Percentiles rank a stretch among this genome's conserved stretches.
phyloP scores from a whole-genome alignment of 2,113 vertebrate genomes.

The Polypterus senegalus region DNA sequence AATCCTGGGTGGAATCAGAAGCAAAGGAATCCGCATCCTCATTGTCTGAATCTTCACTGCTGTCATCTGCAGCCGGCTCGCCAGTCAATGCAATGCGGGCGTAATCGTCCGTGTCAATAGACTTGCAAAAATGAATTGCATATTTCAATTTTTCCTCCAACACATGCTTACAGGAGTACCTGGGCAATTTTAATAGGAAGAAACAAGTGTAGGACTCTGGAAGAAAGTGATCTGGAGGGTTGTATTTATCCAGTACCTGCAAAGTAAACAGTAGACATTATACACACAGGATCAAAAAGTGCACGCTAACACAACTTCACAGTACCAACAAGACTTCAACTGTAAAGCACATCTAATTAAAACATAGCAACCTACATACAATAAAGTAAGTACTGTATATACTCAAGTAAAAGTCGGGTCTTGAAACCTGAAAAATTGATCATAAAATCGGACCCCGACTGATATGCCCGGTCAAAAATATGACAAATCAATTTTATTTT shows the following conservation, averaged over 20 bases:
- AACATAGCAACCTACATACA: too few relatives aligned
- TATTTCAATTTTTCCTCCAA: constrained; percentile 95
- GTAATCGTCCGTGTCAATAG: constrained; percentile 96
- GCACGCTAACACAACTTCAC: too few relatives aligned
- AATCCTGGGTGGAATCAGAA: constrained; percentile 94
- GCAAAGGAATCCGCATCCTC: constrained; percentile 97
- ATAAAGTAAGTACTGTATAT: too few relatives aligned
- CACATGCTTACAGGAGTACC: constrained; percentile 92
- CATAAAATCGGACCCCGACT: too few relatives aligned
- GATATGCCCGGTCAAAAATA: too few relatives aligned
- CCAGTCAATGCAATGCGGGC: constrained; percentile 89
- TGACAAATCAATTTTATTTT: too few relatives aligned
- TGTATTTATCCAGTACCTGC: constrained; percentile 95
- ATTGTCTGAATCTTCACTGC: constrained; percentile 88
- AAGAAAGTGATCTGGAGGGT: constrained; percentile 94
- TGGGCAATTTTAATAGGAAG: constrained; percentile 91
- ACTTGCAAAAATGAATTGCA: constrained; percentile 97
- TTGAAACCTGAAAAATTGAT: too few relatives aligned
- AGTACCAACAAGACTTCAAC: too few relatives aligned
- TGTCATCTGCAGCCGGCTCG: constrained; percentile 83
- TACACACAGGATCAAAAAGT: too few relatives aligned
- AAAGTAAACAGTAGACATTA: neutral
- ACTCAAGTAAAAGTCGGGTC: too few relatives aligned
- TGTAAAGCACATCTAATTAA: too few relatives aligned
- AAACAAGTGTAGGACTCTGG: constrained; percentile 97